Conservation (phyloP, 2,797 vertebrate genomes). For the Phataginus tetradactyla region DNA sequence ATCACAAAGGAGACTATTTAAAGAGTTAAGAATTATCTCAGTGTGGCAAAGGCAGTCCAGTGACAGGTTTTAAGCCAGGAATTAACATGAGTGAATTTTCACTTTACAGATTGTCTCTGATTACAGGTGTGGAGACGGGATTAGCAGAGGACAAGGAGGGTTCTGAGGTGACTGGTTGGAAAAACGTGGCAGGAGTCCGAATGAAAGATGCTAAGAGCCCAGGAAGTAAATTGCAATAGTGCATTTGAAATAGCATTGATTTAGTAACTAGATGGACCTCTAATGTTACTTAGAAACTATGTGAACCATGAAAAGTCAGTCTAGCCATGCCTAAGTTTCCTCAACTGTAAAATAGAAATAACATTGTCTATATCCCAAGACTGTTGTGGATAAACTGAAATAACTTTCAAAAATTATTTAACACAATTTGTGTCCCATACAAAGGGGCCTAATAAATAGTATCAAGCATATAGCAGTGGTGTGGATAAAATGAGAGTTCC, state of each 20-base stretch:
- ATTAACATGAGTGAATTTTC: not conserved
- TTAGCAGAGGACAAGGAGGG: not conserved
- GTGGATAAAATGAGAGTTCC: no score
- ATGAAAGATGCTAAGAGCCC: not conserved
- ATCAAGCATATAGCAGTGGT: not conserved
- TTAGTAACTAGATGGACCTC: not conserved
- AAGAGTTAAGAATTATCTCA: not conserved
- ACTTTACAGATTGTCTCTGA: not conserved
- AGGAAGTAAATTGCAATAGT: not conserved
- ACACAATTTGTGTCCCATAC: not conserved
- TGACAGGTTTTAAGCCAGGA: not conserved
- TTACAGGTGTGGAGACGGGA: not conserved
- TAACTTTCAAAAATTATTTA: not conserved
- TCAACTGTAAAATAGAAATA: not conserved
- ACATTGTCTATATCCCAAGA: not conserved
- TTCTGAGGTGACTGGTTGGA: not conserved
- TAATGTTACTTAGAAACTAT: not conserved
- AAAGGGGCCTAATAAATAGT: not conserved
- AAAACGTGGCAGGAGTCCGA: not conserved
- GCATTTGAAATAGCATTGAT: not conserved
- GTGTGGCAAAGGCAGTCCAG: not conserved
- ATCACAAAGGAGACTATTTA: not conserved
- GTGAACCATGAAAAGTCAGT: not conserved
- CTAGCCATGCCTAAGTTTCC: not conserved
- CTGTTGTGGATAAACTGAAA: not conserved